Evolutionary conservation across 1,140 invertebrate species (phyloP), one percentile per base, ranked within the genome.

Genomic region (Proctacanthus coquilletti): DNA sequence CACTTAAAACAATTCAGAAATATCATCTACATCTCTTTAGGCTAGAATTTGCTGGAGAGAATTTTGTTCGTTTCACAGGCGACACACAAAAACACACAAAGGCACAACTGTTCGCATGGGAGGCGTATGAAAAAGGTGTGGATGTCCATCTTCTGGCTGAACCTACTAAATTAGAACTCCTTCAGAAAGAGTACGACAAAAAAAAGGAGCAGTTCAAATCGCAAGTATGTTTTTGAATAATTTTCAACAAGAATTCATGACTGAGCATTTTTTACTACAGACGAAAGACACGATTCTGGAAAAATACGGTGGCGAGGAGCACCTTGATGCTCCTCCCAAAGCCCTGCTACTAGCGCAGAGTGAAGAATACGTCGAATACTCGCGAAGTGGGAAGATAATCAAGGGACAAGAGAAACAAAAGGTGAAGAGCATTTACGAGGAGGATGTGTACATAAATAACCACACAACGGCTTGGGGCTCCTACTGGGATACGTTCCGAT

Each of bases 71-170:
- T 21, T 91, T 85, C 51, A 80, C 84, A 27, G 95, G 95, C 9
- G 95, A 98, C 62, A 96, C 94, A 1, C 69, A 74, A 25, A 71
- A 81, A 37, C 92, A 98, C 59, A 83, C 88, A 3, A 77, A 76
- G 15, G 85, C 88, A 14, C 93, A 98, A 60, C 49, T 96, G 45
- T 99, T 99, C 73, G 93, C 95, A 1, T 99, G 96, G 95, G 87
- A 98, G 53, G 93, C 93, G 1, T 80, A 87, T 53, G 80, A 87
- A 39, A 80, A 82, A 50, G 92, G 91, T 15, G 78, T 97, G 0
- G 93, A 98, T 65, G 87, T 98, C 4, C 91, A 98, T 65, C 65
- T 97, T 18, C 68, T 96, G 37, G 94, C 94, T 10, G 94, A 98
- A 61, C 96, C 95, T 1, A 98, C 96, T 5, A 97, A 97, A 66